Evolutionary conservation across 2,888 invertebrate genomes (phyloP), one percentile per base, ranked within the genome.

Genomic region (Eupeodes latifasciatus): DNA sequence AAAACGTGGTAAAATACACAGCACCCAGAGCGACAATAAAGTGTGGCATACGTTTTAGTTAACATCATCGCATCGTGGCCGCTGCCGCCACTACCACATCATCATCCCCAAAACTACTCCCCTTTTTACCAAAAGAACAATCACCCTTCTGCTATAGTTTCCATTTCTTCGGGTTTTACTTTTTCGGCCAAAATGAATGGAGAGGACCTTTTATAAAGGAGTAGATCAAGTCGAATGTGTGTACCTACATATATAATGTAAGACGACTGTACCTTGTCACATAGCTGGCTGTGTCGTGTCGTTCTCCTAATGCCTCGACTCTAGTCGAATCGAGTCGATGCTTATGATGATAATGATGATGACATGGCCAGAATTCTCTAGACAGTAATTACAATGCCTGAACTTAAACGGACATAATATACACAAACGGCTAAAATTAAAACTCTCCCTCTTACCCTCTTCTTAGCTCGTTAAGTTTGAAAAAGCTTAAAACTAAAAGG

Each of bases 281-380:
- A 40, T 40, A 53, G 11, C 36, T 7, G 36, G 5, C 36, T 5
- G 40, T 9, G 40, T 40, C 40, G 40, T 14, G 40, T 49, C 72
- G 57, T 57, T 36, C 57, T 66, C 57, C 19, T 81, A 72, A 79
- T 82, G 71, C 69, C 74, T 66, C 6, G 40, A 40, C 6, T 40
- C 40, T 5, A 40, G 40, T 40, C 40, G 40, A 40, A 9, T 40
- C 9, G 40, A n/a, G 67, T 61, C 75, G 59, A 78, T 84, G 77
- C 80, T 88, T 81, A 74, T 85, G 74, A 85, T 84, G 84, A 66
- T 76, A 74, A 86, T 83, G 80, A 79, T 83, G 83, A 81, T 66
- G 81, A 69, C 81, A 81, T 78, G 61, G 61, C 40, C 85, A 55
- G 81, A 74, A 81, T 85, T 53, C 80, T 78, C 49, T 81, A 85